These are phyloP conservation scores for Deilephila porcellus DNA, from an alignment of 2,888 invertebrate genomes.

Conservation along the genomic window DNA sequence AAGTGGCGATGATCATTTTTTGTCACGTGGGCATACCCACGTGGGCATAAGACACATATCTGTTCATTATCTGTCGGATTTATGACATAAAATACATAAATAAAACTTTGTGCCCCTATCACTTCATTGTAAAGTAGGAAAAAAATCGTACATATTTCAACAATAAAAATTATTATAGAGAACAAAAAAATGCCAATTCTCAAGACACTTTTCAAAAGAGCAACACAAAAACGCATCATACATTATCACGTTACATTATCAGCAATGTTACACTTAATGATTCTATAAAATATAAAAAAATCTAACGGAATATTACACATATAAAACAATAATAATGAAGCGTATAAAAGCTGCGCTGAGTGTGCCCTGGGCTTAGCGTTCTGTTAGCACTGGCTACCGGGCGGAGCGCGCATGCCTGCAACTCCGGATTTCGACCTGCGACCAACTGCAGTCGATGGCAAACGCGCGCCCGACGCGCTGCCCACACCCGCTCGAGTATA, in stretches of 20 bases:
- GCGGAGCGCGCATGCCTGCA: constrained; percentile 33
- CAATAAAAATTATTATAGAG: too few relatives aligned
- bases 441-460: constrained; percentile 45
- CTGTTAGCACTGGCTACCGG: constrained; percentile 27
- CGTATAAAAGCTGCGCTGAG: neutral
- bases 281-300: neutral
- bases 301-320: neutral
- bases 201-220: too few relatives aligned
- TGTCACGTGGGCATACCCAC: too few relatives aligned
- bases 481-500: constrained; percentile 35
- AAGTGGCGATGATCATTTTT: too few relatives aligned
- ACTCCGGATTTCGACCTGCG: neutral
- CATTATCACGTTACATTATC: neutral
- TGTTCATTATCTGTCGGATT: too few relatives aligned
- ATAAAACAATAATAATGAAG: neutral
- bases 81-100: too few relatives aligned
- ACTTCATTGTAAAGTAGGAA: too few relatives aligned
- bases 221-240: neutral
- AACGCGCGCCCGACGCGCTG: constrained; percentile 43
- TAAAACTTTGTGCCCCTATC: too few relatives aligned
- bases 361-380: constrained; percentile 23
- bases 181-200: too few relatives aligned
- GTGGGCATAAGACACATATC: too few relatives aligned
- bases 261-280: too few relatives aligned
- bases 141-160: too few relatives aligned